Percentiles rank a stretch among this genome's conserved stretches.
Conservation (phyloP, 2,797 vertebrate genomes). For the Emys orbicularis region DNA sequence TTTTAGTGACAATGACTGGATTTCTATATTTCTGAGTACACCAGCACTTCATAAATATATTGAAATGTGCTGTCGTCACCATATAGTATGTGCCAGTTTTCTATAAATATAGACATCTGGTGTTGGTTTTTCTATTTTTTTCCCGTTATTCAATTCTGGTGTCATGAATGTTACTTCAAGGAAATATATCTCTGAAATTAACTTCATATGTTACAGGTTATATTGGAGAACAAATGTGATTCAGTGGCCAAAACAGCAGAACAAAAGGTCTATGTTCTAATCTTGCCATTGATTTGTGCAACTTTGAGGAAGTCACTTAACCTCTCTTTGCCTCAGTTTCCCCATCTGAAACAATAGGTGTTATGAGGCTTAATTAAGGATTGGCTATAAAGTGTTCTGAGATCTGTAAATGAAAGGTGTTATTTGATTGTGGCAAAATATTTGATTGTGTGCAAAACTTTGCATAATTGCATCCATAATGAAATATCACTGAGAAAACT, state of each 20-base stretch:
- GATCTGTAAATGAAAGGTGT: not conserved
- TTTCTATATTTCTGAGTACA: conserved; percentile 60
- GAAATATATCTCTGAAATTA: conserved; percentile 60
- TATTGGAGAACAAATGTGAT: conserved; percentile 26
- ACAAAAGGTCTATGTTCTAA: conserved; percentile 25
- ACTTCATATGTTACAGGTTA: conserved; percentile 58
- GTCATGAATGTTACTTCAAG: conserved; percentile 50
- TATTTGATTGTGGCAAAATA: not conserved
- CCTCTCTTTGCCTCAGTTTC: not conserved
- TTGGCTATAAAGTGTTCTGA: not conserved
- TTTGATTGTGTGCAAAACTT: not conserved
- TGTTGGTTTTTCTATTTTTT: conserved; percentile 38
- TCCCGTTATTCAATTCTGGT: conserved; percentile 45
- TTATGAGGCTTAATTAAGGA: conserved; percentile 12
- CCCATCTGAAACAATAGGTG: not conserved
- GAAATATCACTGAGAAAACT: not conserved
- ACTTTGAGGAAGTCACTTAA: not conserved
- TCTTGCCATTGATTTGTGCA: not conserved
- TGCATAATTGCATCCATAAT: not conserved
- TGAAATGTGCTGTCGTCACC: conserved; percentile 63
- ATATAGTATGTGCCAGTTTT: conserved; percentile 45
- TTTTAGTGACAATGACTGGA: conserved; percentile 54
- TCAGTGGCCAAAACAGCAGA: not conserved
- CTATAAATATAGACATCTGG: conserved; percentile 64
- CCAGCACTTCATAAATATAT: conserved; percentile 64